phyloP scores from a whole-genome alignment of 2,113 vertebrate species.

The Aplodontia rufa region DNA sequence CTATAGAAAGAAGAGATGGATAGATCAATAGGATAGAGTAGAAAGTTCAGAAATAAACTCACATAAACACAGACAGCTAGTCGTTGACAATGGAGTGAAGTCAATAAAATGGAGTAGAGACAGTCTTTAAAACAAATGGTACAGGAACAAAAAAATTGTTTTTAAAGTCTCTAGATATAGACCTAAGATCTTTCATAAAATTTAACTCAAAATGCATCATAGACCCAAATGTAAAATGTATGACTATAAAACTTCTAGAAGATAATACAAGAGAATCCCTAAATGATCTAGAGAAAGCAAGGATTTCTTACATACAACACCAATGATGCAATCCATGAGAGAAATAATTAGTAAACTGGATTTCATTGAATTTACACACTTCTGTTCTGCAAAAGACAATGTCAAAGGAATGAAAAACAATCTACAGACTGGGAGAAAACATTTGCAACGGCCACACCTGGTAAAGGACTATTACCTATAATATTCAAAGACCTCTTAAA shows the following conservation, averaged over 20 bases:
- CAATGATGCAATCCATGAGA: not conserved
- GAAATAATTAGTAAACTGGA: not conserved
- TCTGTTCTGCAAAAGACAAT: not conserved
- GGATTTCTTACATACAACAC: not conserved
- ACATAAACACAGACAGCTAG: not conserved
- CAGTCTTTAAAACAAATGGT: not conserved
- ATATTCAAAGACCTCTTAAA: not conserved
- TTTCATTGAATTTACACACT: not conserved
- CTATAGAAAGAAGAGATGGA: not conserved
- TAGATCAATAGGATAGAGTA: not conserved
- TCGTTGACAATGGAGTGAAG: not conserved
- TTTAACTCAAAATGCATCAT: too few species aligned
- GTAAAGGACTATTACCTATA: not conserved
- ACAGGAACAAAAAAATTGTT: too few species aligned
- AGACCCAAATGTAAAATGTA: too few species aligned
- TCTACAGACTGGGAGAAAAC: too few species aligned
- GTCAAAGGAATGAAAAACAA: not conserved
- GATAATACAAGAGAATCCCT: too few species aligned
- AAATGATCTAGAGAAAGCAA: not conserved
- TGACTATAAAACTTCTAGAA: too few species aligned
- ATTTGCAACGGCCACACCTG: too few species aligned
- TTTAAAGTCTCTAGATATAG: not conserved
- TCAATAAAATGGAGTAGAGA: not conserved
- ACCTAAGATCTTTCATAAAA: not conserved
- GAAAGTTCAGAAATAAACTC: not conserved